Evolutionary conservation across 2,113 vertebrate species (phyloP).

Genomic region (Anguilla japonica): DNA sequence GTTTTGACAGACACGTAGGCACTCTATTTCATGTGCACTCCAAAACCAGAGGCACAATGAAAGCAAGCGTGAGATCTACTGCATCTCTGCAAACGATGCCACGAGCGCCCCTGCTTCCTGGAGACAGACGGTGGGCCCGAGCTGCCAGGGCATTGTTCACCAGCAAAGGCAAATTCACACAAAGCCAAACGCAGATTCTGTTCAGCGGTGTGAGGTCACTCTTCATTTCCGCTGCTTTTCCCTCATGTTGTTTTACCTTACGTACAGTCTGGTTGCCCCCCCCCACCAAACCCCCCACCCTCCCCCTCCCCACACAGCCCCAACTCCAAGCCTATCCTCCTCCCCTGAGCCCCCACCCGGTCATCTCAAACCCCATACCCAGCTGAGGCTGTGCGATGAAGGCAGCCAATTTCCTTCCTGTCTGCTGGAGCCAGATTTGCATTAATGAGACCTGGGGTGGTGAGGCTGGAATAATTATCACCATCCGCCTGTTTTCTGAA

Average conservation of each 20-base stretch:
- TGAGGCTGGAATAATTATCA: constrained; percentile 50
- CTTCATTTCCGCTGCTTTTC: background rate
- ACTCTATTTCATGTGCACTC: background rate
- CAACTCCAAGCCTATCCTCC: background rate
- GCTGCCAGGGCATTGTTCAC: background rate
- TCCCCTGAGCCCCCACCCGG: background rate
- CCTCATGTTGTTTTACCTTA: background rate
- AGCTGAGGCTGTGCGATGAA: constrained; percentile 33
- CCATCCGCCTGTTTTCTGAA: constrained; percentile 46
- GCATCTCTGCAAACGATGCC: background rate
- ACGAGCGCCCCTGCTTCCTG: background rate
- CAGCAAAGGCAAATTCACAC: background rate
- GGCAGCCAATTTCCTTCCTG: constrained; percentile 52
- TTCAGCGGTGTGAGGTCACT: background rate
- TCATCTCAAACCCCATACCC: constrained; percentile 41
- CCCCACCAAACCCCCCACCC: background rate
- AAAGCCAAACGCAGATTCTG: background rate
- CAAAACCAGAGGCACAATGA: background rate
- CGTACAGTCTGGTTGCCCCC: constrained; percentile 44
- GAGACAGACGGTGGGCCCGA: background rate
- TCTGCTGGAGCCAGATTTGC: constrained; percentile 61
- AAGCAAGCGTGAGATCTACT: background rate
- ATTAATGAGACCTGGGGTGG: constrained; percentile 62
- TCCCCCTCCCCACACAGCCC: background rate
- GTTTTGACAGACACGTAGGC: background rate